A percentile compares a stretch with the other conserved stretches of the same genome.
Conservation (phyloP, 2,888 invertebrate species). For the Morpho achilles region DNA sequence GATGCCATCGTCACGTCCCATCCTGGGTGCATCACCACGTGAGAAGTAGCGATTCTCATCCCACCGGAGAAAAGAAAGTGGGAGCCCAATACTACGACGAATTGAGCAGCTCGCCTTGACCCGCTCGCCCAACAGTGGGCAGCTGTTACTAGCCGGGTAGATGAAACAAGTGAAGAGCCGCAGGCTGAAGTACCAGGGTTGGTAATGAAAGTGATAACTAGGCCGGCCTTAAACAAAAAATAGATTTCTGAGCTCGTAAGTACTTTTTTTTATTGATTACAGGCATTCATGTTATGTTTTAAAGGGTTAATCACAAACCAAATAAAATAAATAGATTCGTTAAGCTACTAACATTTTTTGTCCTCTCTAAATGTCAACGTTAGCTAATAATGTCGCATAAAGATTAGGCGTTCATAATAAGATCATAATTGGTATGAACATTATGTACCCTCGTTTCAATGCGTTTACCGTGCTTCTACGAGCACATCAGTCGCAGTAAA, state of each 20-base stretch:
- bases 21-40: constrained; percentile 44
- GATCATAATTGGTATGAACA: too few species aligned
- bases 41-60: constrained; percentile 38
- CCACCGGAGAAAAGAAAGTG: constrained; percentile 46
- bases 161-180: constrained; percentile 43
- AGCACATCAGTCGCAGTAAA: too few species aligned
- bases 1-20: constrained; percentile 26
- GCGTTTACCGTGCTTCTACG: too few species aligned
- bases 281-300: too few species aligned
- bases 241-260: constrained; percentile 1
- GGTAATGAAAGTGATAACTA: constrained; percentile 43
- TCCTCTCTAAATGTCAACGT: too few species aligned
- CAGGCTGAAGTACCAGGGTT: constrained; percentile 44
- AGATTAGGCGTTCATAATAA: too few species aligned
- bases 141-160: constrained; percentile 47
- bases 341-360: too few species aligned
- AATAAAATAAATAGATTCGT: too few species aligned
- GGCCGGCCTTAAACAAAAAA: constrained; percentile 40
- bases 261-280: too few species aligned
- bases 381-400: too few species aligned
- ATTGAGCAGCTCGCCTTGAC: constrained; percentile 38
- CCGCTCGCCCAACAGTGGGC: constrained; percentile 59
- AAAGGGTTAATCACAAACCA: too few species aligned
- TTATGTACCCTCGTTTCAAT: too few species aligned
- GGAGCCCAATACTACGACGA: constrained; percentile 48